Evolutionary conservation across 2,113 vertebrate species (phyloP).

Genomic region (Syngnathus floridae): DNA sequence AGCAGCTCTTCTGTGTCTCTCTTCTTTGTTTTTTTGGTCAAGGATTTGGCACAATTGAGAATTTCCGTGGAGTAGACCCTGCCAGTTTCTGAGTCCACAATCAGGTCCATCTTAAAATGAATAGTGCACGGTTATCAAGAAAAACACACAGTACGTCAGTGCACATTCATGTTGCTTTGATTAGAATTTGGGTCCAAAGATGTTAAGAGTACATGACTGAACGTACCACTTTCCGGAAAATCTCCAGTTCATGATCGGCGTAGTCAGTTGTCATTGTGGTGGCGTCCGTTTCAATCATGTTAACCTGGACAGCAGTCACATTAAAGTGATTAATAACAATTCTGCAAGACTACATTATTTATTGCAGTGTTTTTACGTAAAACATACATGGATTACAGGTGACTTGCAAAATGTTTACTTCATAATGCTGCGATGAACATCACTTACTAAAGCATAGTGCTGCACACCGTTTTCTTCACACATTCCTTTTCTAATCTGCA

Average conservation of each 20-base stretch:
- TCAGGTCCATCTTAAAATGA: slow-evolving; percentile 80
- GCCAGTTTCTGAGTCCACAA: slow-evolving; percentile 82
- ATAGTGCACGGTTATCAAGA: background rate
- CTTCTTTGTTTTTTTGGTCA: slow-evolving; percentile 90
- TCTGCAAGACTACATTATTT: background rate
- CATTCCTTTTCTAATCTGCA: slow-evolving; percentile 84
- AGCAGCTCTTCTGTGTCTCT: slow-evolving; percentile 83
- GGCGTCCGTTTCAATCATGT: slow-evolving; percentile 81
- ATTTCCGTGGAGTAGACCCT: slow-evolving; percentile 86
- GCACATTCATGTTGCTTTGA: background rate
- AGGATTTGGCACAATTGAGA: slow-evolving; percentile 81
- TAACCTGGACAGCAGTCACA: slow-evolving; percentile 73
- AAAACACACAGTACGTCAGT: background rate
- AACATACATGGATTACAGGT: background rate
- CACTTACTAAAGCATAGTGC: slow-evolving; percentile 81
- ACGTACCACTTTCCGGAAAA: slow-evolving; percentile 90
- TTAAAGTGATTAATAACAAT: background rate
- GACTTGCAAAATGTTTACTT: no score
- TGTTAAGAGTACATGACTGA: background rate
- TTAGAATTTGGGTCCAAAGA: background rate
- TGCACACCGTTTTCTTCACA: slow-evolving; percentile 77
- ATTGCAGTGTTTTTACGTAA: background rate
- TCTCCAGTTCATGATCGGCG: slow-evolving; percentile 88
- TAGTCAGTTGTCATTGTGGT: slow-evolving; percentile 92
- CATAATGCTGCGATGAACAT: background rate